Conservation (phyloP, 2,888 invertebrate genomes). For the Campopleginae sp. region DNA sequence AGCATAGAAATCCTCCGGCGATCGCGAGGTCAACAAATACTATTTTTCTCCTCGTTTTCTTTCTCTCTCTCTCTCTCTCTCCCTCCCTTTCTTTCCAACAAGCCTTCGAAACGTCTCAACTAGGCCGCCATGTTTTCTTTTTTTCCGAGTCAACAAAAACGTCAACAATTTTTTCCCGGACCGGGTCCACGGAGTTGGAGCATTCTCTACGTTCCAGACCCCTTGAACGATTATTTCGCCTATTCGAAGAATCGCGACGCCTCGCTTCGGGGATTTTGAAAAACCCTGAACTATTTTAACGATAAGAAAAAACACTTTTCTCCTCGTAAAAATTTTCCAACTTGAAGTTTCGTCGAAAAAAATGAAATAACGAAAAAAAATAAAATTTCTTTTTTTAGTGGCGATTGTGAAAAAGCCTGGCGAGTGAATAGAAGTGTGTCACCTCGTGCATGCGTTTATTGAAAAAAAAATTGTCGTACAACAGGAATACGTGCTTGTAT, state of each 20-base stretch:
- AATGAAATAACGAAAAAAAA: not conserved
- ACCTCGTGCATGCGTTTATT: not conserved
- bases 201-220: not conserved
- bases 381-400: not conserved
- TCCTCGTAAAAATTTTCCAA: not conserved
- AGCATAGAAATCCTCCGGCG: constrained; percentile 36
- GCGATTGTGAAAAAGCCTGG: not conserved
- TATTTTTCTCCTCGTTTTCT: constrained; percentile 12
- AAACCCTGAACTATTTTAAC: not conserved
- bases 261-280: not conserved
- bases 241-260: not conserved
- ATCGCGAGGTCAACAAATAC: constrained; percentile 54
- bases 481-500: constrained; percentile 50
- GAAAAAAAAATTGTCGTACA: constrained; percentile 39
- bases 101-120: not conserved
- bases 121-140: not conserved
- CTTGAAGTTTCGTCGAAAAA: not conserved
- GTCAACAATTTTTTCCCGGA: not conserved
- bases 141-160: not conserved
- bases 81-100: not conserved
- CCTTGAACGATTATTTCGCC: not conserved
- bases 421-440: constrained; percentile 5
- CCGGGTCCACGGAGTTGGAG: not conserved
- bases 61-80: constrained; percentile 34
- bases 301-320: too few species aligned